Conservation (phyloP, 2,888 invertebrate species). For the Trissolcus japonicus region DNA sequence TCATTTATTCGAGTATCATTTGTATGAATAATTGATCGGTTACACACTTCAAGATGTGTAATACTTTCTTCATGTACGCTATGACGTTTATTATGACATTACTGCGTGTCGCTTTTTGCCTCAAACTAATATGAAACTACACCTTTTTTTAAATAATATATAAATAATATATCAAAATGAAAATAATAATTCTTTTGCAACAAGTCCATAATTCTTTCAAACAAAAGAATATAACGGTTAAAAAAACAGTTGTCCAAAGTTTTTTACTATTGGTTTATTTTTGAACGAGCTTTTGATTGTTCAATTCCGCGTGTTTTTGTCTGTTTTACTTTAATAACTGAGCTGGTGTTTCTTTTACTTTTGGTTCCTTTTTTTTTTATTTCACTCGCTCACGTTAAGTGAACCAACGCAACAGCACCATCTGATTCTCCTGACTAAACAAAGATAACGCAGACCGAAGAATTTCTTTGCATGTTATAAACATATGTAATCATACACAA, state of each 20-base stretch:
- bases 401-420: slow-evolving; percentile 63
- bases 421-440: slow-evolving; percentile 75
- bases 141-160: not conserved
- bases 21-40: slow-evolving; percentile 39
- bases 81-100: slow-evolving; percentile 46
- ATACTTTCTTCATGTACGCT: slow-evolving; percentile 30
- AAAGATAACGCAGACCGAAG: slow-evolving; percentile 72
- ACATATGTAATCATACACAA: slow-evolving; percentile 76
- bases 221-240: too few species aligned
- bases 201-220: not conserved
- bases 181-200: not conserved
- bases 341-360: slow-evolving; percentile 39
- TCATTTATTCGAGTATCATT: slow-evolving; percentile 29
- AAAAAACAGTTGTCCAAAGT: too few species aligned
- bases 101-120: slow-evolving; percentile 17
- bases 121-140: too few species aligned
- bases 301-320: not conserved
- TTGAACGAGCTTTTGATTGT: not conserved
- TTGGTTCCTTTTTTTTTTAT: slow-evolving; percentile 54
- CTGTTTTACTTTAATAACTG: not conserved
- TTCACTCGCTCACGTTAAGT: slow-evolving; percentile 54
- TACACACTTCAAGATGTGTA: slow-evolving; percentile 39
- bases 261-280: too few species aligned
- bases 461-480: slow-evolving; percentile 76
- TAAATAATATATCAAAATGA: not conserved